phyloP scores from a whole-genome alignment of 1,140 invertebrate genomes.

The Pteromalus puparum region DNA sequence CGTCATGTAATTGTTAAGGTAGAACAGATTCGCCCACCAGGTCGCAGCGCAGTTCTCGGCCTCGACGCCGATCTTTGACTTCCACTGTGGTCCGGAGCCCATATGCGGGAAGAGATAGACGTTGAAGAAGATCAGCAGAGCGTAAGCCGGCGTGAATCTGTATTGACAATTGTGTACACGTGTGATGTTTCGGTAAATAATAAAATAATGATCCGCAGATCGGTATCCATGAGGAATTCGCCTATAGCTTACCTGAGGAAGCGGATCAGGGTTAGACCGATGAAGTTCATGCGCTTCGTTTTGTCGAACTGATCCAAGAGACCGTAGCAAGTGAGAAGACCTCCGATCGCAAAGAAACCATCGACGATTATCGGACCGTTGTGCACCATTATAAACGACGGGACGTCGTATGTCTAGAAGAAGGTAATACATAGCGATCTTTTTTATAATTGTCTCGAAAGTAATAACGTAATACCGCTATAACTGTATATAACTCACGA shows the following conservation, averaged over 20 bases:
- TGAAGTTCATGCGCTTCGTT: slow-evolving; percentile 60
- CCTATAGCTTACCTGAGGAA: slow-evolving; percentile 57
- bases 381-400: slow-evolving; percentile 56
- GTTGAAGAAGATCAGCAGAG: slow-evolving; percentile 65
- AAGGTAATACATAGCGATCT: not conserved
- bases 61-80: slow-evolving; percentile 56
- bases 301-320: slow-evolving; percentile 64
- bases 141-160: slow-evolving; percentile 71
- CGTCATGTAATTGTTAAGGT: slow-evolving; percentile 77
- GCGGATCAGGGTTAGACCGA: slow-evolving; percentile 58
- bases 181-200: not conserved
- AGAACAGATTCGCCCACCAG: slow-evolving; percentile 78
- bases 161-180: not conserved
- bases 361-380: slow-evolving; percentile 67
- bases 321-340: slow-evolving; percentile 63
- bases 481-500: slow-evolving; percentile 55
- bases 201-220: slow-evolving; percentile 10
- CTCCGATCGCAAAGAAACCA: slow-evolving; percentile 66
- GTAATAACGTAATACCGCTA: too few relatives aligned
- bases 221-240: too few relatives aligned
- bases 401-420: slow-evolving; percentile 36
- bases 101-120: slow-evolving; percentile 62
- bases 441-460: not conserved
- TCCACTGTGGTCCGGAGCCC: slow-evolving; percentile 67
- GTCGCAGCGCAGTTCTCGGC: slow-evolving; percentile 69